These are phyloP conservation scores for Ochropleura plecta DNA, from an alignment of 2,888 invertebrate species.

Conservation along the genomic window DNA sequence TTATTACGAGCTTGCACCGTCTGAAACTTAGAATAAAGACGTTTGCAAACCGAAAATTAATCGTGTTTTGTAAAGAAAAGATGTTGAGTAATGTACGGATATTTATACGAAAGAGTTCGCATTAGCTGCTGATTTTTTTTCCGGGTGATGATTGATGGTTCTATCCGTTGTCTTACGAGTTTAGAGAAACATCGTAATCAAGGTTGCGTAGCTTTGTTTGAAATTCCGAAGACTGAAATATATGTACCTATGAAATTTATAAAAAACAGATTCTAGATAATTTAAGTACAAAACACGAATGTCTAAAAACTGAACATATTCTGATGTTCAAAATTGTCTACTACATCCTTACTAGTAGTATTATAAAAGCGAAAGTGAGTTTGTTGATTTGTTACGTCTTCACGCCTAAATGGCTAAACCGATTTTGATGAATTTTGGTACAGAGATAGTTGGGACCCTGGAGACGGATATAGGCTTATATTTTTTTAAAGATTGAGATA, in stretches of 20 bases:
- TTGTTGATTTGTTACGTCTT: no score
- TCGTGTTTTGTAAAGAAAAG: constrained; percentile 13
- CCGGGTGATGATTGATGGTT: constrained; percentile 31
- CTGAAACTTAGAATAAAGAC: constrained; percentile 49
- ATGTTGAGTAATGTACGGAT: constrained; percentile 26
- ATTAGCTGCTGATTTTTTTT: constrained; percentile 37
- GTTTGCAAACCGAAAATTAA: constrained; percentile 36
- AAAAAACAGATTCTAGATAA: neutral
- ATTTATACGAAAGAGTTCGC: constrained; percentile 33
- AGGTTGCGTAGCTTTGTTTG: constrained; percentile 23
- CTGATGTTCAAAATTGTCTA: neutral
- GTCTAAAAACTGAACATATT: neutral
- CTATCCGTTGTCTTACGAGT: constrained; percentile 22
- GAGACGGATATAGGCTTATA: no score
- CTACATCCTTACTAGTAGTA: no score
- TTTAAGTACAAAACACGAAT: neutral
- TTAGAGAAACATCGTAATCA: constrained; percentile 27
- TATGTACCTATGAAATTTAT: neutral
- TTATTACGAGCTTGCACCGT: constrained; percentile 48
- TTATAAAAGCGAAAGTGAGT: no score
- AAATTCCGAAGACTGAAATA: neutral
- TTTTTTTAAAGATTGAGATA: no score
- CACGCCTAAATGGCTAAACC: no score
- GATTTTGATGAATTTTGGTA: no score
- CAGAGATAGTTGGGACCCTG: no score